Percentiles rank a stretch among this genome's conserved stretches.
phyloP scores from a whole-genome alignment of 2,797 vertebrate genomes.

The Poecilia wingei region DNA sequence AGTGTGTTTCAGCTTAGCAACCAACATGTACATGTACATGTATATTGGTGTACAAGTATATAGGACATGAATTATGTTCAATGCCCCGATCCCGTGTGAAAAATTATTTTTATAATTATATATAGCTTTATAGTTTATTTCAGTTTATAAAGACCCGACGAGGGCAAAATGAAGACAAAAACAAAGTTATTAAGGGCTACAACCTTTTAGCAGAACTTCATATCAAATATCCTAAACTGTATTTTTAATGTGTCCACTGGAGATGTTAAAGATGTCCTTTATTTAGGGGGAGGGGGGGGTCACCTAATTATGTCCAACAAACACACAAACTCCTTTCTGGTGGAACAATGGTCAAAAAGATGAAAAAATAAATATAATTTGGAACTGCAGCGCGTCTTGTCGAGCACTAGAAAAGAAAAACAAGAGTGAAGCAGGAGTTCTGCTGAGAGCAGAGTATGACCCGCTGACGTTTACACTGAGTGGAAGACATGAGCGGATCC shows the following conservation, averaged over 20 bases:
- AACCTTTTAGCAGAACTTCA: neutral
- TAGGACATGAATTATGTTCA: too few relatives aligned
- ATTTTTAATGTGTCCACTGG: neutral
- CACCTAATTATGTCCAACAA: neutral
- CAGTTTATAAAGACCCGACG: too few relatives aligned
- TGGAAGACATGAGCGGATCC: conserved; percentile 53
- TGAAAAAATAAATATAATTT: neutral
- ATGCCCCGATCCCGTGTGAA: too few relatives aligned
- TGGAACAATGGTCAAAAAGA: neutral
- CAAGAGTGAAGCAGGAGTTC: neutral
- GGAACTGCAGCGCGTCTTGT: neutral
- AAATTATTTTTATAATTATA: too few relatives aligned
- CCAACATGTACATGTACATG: too few relatives aligned
- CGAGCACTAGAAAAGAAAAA: neutral
- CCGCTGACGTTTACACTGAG: conserved; percentile 31
- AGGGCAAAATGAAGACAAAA: neutral
- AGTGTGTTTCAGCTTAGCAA: neutral
- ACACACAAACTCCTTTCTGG: neutral
- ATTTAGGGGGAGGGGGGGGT: neutral
- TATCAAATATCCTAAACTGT: neutral
- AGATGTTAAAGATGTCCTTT: neutral
- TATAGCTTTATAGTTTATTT: too few relatives aligned
- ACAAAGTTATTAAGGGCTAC: neutral
- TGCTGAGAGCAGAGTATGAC: conserved; percentile 17
- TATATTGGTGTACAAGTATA: too few relatives aligned